Conservation (phyloP, 2,797 vertebrate species). For the Glossophaga mutica region DNA sequence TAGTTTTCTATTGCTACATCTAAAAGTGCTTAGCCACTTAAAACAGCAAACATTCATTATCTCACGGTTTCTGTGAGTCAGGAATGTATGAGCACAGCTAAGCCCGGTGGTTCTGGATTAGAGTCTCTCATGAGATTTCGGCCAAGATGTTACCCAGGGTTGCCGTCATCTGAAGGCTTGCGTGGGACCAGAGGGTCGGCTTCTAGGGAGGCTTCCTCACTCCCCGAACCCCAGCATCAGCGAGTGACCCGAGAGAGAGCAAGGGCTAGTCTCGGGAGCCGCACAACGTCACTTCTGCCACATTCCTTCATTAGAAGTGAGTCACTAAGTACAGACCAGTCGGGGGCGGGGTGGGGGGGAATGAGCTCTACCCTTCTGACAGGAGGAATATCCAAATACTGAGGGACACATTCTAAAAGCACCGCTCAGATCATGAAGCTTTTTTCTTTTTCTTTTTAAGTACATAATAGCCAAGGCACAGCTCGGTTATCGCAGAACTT, state of each 20-base stretch:
- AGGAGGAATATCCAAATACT: background rate
- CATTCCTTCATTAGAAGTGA: background rate
- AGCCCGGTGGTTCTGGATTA: background rate
- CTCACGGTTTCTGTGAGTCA: background rate
- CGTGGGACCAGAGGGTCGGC: background rate
- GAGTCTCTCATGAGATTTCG: background rate
- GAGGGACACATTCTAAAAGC: background rate
- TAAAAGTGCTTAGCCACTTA: background rate
- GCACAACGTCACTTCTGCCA: background rate
- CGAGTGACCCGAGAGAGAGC: background rate
- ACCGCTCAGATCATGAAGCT: background rate
- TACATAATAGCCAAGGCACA: background rate
- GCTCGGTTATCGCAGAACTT: background rate
- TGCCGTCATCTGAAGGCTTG: background rate
- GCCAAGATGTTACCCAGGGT: background rate
- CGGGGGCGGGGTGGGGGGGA: background rate
- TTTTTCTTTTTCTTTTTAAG: background rate
- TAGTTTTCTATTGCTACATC: background rate
- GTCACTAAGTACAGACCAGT: background rate
- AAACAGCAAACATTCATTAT: background rate
- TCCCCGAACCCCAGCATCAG: background rate
- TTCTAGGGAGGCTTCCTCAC: background rate
- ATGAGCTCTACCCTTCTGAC: background rate
- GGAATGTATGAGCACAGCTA: background rate
- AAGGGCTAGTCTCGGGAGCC: background rate